Conservation (phyloP, 2,888 invertebrate genomes). For the Rhingia campestris region DNA sequence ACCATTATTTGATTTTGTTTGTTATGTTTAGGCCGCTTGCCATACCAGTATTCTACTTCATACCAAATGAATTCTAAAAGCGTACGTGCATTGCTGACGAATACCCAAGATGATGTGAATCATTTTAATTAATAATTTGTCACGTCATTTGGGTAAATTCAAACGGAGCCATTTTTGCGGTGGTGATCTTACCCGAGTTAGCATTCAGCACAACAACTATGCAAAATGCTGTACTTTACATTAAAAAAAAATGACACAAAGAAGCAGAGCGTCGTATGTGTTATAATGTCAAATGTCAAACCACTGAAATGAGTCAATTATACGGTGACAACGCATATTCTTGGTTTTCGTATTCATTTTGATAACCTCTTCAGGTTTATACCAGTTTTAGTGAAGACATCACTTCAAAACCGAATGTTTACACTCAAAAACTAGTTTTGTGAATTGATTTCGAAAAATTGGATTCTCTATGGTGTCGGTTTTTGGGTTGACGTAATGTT, state of each 20-base stretch:
- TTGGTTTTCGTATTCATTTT: too few species aligned
- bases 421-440: background rate
- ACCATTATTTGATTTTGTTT: background rate
- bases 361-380: too few species aligned
- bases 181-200: background rate
- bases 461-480: background rate
- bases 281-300: too few species aligned
- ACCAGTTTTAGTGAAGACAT: background rate
- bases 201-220: background rate
- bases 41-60: background rate
- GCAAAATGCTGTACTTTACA: too few species aligned
- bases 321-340: too few species aligned
- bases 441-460: background rate
- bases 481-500: background rate
- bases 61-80: background rate
- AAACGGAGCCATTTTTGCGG: background rate
- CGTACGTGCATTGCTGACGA: background rate
- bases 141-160: background rate
- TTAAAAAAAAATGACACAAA: too few species aligned
- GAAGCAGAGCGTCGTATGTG: too few species aligned
- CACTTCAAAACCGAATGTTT: too few species aligned
- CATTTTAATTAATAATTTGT: background rate
- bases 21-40: background rate
- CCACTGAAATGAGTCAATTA: too few species aligned
- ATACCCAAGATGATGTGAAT: background rate